phyloP scores from a whole-genome alignment of 2,888 invertebrate species.

The Luperina testacea region DNA sequence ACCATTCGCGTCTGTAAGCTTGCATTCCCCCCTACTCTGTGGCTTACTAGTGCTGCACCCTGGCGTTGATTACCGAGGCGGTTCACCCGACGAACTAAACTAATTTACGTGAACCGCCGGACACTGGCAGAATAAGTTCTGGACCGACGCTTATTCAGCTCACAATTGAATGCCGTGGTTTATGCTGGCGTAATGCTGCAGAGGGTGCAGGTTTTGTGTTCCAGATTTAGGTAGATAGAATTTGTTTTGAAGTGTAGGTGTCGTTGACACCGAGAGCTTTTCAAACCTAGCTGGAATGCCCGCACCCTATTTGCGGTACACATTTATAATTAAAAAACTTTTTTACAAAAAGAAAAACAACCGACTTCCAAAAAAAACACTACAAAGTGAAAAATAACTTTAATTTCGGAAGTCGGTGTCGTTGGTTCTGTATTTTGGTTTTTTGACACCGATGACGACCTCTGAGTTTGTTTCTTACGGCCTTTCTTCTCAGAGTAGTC shows the following conservation, averaged over 20 bases:
- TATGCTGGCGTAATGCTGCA: constrained; percentile 53
- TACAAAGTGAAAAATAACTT: too few species aligned
- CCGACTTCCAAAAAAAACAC: too few species aligned
- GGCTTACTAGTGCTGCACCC: constrained; percentile 66
- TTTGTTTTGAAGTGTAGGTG: constrained; percentile 9
- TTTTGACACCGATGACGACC: too few species aligned
- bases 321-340: neutral
- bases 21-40: constrained; percentile 27
- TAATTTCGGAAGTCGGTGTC: too few species aligned
- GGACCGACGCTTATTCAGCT: constrained; percentile 71
- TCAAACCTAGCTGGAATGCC: neutral
- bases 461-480: too few species aligned
- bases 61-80: constrained; percentile 76
- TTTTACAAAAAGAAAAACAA: too few species aligned
- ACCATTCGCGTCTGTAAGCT: constrained; percentile 14
- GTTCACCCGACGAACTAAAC: constrained; percentile 78
- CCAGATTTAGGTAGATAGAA: constrained; percentile 11
- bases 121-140: constrained; percentile 72
- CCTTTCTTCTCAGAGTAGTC: too few species aligned
- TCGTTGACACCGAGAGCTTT: neutral
- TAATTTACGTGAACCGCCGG: constrained; percentile 79
- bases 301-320: neutral
- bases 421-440: too few species aligned
- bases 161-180: constrained; percentile 74
- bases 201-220: constrained; percentile 43